phyloP scores from a whole-genome alignment of 2,113 vertebrate species.

The Piprites chloris region DNA sequence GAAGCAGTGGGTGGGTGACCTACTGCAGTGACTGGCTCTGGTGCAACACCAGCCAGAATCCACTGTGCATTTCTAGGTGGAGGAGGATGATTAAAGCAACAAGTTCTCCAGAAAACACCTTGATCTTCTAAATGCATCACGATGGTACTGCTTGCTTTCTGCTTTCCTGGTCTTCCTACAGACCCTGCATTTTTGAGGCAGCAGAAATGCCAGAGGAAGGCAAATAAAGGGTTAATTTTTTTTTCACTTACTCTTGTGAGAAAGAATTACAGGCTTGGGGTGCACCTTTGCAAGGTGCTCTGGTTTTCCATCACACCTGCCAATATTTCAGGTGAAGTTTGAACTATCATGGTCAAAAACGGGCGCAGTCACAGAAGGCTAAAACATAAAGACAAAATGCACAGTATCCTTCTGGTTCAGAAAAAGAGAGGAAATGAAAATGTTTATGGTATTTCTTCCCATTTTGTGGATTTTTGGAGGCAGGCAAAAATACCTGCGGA shows the following conservation, averaged over 20 bases:
- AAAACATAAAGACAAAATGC: not conserved
- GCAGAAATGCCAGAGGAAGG: not conserved
- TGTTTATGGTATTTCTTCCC: fast-evolving
- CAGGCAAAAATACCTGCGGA: not conserved
- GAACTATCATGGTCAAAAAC: not conserved
- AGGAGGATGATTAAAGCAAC: not conserved
- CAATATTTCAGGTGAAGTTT: not conserved
- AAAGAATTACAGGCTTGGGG: not conserved
- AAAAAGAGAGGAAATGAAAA: not conserved
- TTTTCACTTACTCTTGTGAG: not conserved
- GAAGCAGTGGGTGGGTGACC: not conserved
- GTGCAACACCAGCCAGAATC: not conserved
- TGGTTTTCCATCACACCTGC: not conserved
- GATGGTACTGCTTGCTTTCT: not conserved
- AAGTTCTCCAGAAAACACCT: not conserved
- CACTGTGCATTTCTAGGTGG: not conserved
- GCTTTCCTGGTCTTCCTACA: not conserved
- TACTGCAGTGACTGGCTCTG: not conserved
- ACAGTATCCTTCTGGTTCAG: not conserved
- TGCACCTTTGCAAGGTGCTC: not conserved
- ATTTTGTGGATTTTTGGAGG: not conserved
- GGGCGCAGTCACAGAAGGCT: fast-evolving
- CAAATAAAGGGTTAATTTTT: not conserved
- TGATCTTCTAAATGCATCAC: not conserved
- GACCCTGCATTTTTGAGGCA: not conserved